phyloP scores from a whole-genome alignment of 64 coral and sea anemone species.

The Pachyseris speciosa region DNA sequence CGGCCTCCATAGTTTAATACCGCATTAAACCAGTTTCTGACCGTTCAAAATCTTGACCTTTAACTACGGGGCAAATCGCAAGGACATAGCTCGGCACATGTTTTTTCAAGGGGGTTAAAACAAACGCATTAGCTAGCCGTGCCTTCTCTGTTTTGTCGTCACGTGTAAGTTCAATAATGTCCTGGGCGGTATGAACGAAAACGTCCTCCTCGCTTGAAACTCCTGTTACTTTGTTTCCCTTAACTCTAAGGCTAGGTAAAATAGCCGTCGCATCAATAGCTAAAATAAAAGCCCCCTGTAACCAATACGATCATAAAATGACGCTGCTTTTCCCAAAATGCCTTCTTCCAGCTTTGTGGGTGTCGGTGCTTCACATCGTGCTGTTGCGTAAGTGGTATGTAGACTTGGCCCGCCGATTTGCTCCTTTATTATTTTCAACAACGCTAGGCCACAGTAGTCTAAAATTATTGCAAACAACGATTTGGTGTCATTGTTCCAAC shows the following conservation, averaged over 20 bases:
- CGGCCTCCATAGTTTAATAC: background rate
- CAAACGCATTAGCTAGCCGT: conserved; percentile 18
- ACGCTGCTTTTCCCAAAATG: too few relatives aligned
- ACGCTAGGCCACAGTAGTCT: background rate
- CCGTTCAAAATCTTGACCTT: background rate
- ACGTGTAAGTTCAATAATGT: background rate
- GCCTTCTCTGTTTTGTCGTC: background rate
- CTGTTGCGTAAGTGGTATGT: background rate
- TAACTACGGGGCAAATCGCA: background rate
- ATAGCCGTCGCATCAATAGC: conserved; percentile 11
- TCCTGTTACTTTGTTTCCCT: background rate
- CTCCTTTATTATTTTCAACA: background rate
- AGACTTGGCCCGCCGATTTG: background rate
- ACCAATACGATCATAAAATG: background rate
- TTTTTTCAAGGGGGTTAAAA: background rate
- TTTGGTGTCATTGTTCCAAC: background rate
- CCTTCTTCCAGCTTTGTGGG: too few relatives aligned
- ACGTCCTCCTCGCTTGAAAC: background rate
- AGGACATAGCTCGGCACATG: background rate
- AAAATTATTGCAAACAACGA: background rate
- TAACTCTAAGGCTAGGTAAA: background rate
- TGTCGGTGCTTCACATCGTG: background rate
- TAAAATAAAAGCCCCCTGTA: conserved; percentile 15
- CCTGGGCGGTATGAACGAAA: background rate
- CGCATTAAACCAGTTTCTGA: background rate